phyloP scores from a whole-genome alignment of 2,797 vertebrate genomes.

The Taeniopygia guttata region DNA sequence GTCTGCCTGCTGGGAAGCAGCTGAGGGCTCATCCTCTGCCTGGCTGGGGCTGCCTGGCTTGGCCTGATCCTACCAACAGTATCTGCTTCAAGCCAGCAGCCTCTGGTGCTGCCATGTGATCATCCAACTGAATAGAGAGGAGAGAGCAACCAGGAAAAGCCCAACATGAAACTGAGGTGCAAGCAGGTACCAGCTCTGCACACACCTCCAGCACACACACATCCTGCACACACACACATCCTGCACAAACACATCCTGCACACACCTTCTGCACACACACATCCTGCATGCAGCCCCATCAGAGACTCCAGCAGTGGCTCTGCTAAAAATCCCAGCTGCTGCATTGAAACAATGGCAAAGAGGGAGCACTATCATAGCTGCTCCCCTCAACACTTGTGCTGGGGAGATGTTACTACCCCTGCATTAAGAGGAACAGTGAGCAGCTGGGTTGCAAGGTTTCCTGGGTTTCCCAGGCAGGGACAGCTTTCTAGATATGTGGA shows the following conservation, averaged over 20 bases:
- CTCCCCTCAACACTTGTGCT: rapidly evolving
- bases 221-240: not conserved
- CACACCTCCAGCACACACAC: not conserved
- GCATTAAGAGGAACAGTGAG: not conserved
- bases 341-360: not conserved
- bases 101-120: not conserved
- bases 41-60: not conserved
- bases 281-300: not conserved
- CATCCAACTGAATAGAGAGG: not conserved
- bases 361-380: not conserved
- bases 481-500: not conserved
- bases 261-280: not conserved
- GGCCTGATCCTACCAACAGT: not conserved
- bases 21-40: not conserved
- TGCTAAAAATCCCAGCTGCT: not conserved
- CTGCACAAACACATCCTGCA: not conserved
- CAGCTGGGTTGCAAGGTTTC: not conserved
- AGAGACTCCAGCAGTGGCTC: not conserved
- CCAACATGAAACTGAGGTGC: not conserved
- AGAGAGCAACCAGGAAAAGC: not conserved
- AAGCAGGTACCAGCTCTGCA: not conserved
- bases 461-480: not conserved
- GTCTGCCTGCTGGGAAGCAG: not conserved
- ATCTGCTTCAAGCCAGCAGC: not conserved
- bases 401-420: not conserved